These are phyloP conservation scores for Coptotermes formosanus DNA, from an alignment of 1,140 invertebrate genomes.

Conservation along the genomic window DNA sequence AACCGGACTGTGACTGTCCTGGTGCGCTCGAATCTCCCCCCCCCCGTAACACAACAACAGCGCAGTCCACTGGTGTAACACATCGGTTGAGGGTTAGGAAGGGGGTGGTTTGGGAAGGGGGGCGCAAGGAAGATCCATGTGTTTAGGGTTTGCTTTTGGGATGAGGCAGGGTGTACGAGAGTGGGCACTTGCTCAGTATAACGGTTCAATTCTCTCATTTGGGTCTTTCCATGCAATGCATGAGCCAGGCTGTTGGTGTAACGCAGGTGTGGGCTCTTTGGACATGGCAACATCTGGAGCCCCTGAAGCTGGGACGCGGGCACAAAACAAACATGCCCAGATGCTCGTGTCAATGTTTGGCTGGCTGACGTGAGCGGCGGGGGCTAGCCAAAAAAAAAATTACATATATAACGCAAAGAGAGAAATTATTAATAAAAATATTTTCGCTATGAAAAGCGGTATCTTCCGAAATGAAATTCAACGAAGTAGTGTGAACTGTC, in stretches of 20 bases:
- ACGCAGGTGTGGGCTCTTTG: neutral
- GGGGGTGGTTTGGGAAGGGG: neutral
- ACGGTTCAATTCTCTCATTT: constrained; percentile 12
- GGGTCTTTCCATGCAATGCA: constrained; percentile 8
- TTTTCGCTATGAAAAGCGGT: neutral
- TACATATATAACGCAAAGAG: neutral
- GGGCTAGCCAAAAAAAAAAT: neutral
- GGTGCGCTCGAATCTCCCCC: neutral
- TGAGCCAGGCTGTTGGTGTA: neutral
- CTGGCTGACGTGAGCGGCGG: neutral
- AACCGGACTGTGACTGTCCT: neutral
- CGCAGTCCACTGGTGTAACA: neutral
- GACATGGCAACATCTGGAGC: neutral
- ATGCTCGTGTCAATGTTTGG: neutral
- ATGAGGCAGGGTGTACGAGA: neutral
- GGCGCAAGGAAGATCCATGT: neutral
- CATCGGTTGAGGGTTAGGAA: neutral
- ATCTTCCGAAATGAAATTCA: too few species aligned
- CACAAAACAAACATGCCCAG: neutral
- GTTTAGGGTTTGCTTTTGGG: neutral
- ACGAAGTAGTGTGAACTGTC: too few species aligned
- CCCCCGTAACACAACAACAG: neutral
- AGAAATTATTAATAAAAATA: neutral
- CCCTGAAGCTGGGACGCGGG: neutral
- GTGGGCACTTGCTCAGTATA: neutral